These are phyloP conservation scores for Gavialis gangeticus DNA, from an alignment of 2,113 vertebrate species.

Conservation along the genomic window DNA sequence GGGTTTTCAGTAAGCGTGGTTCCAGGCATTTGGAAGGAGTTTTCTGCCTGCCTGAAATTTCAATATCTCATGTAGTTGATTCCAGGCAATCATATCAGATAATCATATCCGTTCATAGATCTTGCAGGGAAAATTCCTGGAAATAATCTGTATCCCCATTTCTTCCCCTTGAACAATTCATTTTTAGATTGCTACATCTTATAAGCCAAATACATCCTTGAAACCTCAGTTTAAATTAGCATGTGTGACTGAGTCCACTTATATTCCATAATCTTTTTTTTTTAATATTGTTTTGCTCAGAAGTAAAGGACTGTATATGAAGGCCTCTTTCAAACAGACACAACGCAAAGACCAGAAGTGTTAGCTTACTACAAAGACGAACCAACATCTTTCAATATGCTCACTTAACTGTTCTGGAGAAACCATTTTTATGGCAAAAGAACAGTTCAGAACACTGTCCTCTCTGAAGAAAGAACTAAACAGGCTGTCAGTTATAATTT, in stretches of 20 bases:
- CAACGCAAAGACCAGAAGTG: neutral
- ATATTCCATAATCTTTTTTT: neutral
- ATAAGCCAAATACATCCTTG: neutral
- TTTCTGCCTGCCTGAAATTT: neutral
- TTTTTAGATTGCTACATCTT: neutral
- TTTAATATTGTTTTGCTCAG: neutral
- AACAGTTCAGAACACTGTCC: neutral
- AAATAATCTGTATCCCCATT: no score
- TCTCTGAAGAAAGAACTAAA: neutral
- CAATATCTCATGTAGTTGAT: neutral
- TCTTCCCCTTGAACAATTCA: fast-evolving
- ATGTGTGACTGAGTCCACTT: neutral
- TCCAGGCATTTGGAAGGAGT: constrained; percentile 2
- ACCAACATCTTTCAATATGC: fast-evolving
- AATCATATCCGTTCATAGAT: neutral
- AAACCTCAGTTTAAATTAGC: neutral
- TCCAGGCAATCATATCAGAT: neutral
- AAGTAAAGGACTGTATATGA: neutral
- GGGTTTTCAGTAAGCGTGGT: constrained; percentile 25
- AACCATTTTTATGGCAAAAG: neutral
- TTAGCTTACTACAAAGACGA: neutral
- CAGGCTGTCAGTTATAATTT: neutral
- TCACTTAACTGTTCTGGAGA: neutral
- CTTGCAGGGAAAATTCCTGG: neutral
- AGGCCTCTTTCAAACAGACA: neutral